Evolutionary conservation across 2,888 invertebrate species (phyloP), one percentile per base, ranked within the genome.

Genomic region (Bugulina stolonifera): DNA sequence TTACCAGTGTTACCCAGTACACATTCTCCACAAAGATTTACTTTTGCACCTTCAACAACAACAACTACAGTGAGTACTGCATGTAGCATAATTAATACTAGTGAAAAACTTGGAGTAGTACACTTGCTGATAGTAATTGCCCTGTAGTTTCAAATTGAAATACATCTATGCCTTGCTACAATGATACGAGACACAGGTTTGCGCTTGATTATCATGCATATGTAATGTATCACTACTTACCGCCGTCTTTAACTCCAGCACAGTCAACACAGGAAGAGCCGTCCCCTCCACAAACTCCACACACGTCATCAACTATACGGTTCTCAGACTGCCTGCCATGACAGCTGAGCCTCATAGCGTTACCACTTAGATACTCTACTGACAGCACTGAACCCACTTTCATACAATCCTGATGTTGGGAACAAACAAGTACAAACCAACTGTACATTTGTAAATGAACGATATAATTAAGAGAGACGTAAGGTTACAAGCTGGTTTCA

Each of bases 251-350:
- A 32, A 29, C 64, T 3, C 64, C 64, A 32, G 25, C 3, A n/a
- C 64, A 64, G 64, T 64, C 64, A n/a, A 64, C 64, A 64, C 64
- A 64, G 10, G 29, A 32, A 2, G 27, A 14, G n/a, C 64, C 64
- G n/a, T 64, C 64, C 27, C 64, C 64, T 14, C 64, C 64, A 32
- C 64, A 64, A 2, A 25, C 32, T 5, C 27, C 34, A n/a, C 64
- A 64, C 14, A 64, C 34, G 32, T 64, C 64, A 64, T 25, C 22
- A 27, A 64, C 64, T 5, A 29, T 2, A 32, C 29, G 29, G 10
- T 14, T 14, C 3, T 27, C 5, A 18, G 64, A 64, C 10, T 14
- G 5, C 27, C 14, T 32, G 32, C 27, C 32, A 5, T 64, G 25
- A 34, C 64, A 64, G 29, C n/a, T 27, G 18, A 64, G 32, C 32